These are phyloP conservation scores for Alcedo atthis DNA, from an alignment of 2,797 vertebrate genomes.

Conservation along the genomic window DNA sequence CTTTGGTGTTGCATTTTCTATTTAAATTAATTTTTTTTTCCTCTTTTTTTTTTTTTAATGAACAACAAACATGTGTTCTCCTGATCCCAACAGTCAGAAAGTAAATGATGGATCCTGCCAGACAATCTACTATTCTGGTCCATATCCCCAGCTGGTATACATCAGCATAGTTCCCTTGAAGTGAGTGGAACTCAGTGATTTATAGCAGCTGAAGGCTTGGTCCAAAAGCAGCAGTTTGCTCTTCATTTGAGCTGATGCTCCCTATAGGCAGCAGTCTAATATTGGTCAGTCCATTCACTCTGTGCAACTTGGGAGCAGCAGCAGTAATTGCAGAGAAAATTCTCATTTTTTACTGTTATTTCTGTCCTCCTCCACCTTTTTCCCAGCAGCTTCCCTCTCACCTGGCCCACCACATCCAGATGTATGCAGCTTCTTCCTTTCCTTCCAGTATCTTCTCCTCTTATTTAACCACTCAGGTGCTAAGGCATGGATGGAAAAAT, in stretches of 20 bases:
- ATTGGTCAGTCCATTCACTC: background rate
- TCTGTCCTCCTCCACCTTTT: background rate
- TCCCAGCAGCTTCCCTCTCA: background rate
- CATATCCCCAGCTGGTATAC: background rate
- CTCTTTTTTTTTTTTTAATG: accelerated
- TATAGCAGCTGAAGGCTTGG: background rate
- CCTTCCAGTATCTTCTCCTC: background rate
- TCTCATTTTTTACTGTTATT: background rate
- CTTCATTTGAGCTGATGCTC: background rate
- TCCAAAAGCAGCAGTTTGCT: background rate
- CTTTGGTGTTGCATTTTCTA: background rate
- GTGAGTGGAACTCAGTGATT: background rate
- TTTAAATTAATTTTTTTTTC: accelerated
- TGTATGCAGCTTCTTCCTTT: accelerated
- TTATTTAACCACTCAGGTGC: background rate
- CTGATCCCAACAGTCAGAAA: background rate
- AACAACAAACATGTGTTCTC: background rate
- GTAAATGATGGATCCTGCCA: background rate
- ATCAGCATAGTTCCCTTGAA: conserved; percentile 12
- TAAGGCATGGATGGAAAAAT: background rate
- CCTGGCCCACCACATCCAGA: accelerated
- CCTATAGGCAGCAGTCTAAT: background rate
- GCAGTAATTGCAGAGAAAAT: background rate
- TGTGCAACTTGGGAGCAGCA: accelerated
- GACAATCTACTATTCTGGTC: background rate